Conservation (phyloP, 2,888 invertebrate species). For the Protophormia terraenovae region DNA sequence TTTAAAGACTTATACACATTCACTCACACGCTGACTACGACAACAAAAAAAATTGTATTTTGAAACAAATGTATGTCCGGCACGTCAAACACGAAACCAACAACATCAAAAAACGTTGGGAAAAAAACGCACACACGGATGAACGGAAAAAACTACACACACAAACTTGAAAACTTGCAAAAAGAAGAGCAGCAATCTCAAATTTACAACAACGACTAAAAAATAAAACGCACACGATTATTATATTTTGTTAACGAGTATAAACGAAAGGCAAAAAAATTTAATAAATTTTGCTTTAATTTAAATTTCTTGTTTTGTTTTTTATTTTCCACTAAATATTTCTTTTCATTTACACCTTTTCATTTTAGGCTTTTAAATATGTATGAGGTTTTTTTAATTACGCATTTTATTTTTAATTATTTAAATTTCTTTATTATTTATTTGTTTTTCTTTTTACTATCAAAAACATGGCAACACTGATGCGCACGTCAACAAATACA, state of each 20-base stretch:
- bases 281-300: neutral
- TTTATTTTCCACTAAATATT: neutral
- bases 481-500: constrained; percentile 60
- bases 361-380: neutral
- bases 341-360: neutral
- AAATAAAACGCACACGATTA: constrained; percentile 47
- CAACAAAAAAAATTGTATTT: neutral
- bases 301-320: no score
- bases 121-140: neutral
- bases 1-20: neutral
- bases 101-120: neutral
- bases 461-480: constrained; percentile 66
- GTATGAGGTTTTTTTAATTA: neutral
- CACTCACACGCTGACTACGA: neutral
- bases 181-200: constrained; percentile 5
- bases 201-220: constrained; percentile 41
- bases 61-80: constrained; percentile 56
- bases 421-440: neutral
- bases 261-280: constrained; percentile 13
- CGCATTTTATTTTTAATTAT: neutral
- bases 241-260: constrained; percentile 45
- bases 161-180: neutral
- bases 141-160: neutral
- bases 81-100: constrained; percentile 53
- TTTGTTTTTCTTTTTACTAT: constrained; percentile 21